Conservation (phyloP, 2,113 vertebrate species). For the Ceuthmochares aereus region DNA sequence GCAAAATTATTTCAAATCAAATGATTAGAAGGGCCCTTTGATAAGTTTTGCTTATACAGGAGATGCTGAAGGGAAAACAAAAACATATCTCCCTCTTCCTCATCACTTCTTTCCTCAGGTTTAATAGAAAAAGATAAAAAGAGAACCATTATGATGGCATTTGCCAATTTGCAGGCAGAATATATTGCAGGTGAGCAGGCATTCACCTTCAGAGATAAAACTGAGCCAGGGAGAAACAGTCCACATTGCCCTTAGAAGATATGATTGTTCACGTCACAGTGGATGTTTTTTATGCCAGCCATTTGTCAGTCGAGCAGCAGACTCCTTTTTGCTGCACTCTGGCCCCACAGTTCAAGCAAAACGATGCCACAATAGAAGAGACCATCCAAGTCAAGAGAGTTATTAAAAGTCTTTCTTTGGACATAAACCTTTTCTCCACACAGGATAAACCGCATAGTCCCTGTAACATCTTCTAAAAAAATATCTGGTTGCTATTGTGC, state of each 20-base stretch:
- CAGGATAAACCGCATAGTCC: neutral
- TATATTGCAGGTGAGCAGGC: slow-evolving; percentile 36
- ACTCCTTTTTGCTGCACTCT: neutral
- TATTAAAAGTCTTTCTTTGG: neutral
- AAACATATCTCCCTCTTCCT: neutral
- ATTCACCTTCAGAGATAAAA: slow-evolving; percentile 60
- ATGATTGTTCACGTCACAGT: neutral
- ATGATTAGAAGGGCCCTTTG: slow-evolving; percentile 13
- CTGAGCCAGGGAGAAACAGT: neutral
- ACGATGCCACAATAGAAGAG: neutral
- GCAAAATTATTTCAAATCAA: slow-evolving; percentile 49
- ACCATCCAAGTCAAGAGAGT: neutral
- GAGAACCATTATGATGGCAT: slow-evolving; percentile 25
- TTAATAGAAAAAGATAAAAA: slow-evolving; percentile 59
- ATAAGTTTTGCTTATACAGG: neutral
- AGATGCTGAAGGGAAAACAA: neutral
- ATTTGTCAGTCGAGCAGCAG: slow-evolving; percentile 17
- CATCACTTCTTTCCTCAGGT: slow-evolving; percentile 17
- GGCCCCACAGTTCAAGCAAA: slow-evolving; percentile 6
- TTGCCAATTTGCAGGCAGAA: slow-evolving; percentile 42
- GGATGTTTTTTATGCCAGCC: slow-evolving; percentile 4
- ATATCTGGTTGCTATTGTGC: neutral
- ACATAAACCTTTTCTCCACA: neutral
- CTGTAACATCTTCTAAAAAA: neutral
- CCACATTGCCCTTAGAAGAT: slow-evolving; percentile 31